phyloP scores from a whole-genome alignment of 1,140 invertebrate genomes.

The Chionoecetes opilio region DNA sequence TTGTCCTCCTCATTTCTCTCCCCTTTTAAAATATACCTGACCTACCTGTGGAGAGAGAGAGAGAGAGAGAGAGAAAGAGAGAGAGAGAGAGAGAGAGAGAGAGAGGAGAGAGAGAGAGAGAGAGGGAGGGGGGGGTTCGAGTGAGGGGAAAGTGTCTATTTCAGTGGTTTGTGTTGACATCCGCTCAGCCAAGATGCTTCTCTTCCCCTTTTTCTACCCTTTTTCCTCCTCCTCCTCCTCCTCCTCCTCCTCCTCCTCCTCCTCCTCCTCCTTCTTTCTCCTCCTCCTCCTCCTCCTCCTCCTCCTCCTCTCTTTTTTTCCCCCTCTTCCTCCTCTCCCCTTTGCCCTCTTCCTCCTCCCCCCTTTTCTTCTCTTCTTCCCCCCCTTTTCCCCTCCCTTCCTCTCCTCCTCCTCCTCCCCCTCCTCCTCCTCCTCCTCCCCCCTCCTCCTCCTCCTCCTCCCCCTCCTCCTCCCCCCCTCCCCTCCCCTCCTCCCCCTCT shows the following conservation, averaged over 20 bases:
- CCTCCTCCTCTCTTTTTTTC: no score
- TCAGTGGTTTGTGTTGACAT: conserved; percentile 11
- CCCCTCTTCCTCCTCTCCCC: no score
- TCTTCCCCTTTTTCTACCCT: neutral
- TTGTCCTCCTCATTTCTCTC: neutral
- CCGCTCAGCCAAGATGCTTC: neutral
- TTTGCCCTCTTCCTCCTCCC: no score
- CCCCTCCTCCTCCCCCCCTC: neutral
- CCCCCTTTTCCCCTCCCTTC: no score
- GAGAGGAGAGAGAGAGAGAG: conserved; percentile 25
- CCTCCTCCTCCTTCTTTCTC: neutral
- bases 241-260: conserved; percentile 15
- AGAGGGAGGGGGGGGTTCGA: neutral
- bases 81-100: conserved; percentile 25
- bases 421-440: neutral
- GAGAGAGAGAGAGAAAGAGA: conserved; percentile 18
- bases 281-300: neutral
- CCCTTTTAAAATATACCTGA: neutral
- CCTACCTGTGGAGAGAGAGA: neutral
- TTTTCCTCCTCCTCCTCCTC: neutral
- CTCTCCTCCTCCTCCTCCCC: neutral
- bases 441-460: no score
- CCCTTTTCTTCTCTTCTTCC: no score
- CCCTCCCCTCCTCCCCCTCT: neutral
- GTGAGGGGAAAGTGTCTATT: conserved; percentile 1